Conservation (phyloP, 2,888 invertebrate genomes). For the Amblyteles armatorius region DNA sequence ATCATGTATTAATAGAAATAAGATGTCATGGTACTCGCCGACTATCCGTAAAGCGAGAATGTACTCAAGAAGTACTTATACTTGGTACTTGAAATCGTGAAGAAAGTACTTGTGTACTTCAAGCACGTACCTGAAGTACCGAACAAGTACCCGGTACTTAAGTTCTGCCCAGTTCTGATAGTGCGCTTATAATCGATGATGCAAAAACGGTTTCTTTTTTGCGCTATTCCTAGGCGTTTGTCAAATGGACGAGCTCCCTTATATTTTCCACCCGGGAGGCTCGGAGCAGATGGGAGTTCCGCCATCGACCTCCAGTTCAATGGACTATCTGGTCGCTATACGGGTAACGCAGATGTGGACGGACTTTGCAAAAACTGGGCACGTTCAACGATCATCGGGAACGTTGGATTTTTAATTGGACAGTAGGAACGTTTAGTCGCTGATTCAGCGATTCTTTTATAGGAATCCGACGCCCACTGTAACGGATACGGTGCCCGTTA, state of each 20-base stretch:
- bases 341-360: slow-evolving; percentile 80
- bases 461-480: slow-evolving; percentile 79
- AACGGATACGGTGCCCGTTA: slow-evolving; percentile 71
- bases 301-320: slow-evolving; percentile 44
- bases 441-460: not conserved
- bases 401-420: not conserved
- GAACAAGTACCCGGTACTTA: too few relatives aligned
- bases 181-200: not conserved
- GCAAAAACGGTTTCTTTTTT: not conserved
- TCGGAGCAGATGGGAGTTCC: slow-evolving; percentile 56
- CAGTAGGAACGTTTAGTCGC: not conserved
- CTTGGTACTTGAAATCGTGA: too few relatives aligned
- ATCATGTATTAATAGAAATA: too few relatives aligned
- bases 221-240: slow-evolving; percentile 68
- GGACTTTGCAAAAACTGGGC: slow-evolving; percentile 82
- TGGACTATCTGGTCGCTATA: slow-evolving; percentile 72
- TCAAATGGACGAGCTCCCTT: slow-evolving; percentile 77
- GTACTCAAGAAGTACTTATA: too few relatives aligned
- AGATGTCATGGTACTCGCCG: too few relatives aligned
- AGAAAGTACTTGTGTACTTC: too few relatives aligned
- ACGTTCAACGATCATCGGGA: slow-evolving; percentile 29
- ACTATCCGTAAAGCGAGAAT: too few relatives aligned
- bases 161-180: too few relatives aligned
- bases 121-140: too few relatives aligned
- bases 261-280: slow-evolving; percentile 74